phyloP scores from a whole-genome alignment of 2,113 vertebrate genomes.

The Poecilia latipinna region DNA sequence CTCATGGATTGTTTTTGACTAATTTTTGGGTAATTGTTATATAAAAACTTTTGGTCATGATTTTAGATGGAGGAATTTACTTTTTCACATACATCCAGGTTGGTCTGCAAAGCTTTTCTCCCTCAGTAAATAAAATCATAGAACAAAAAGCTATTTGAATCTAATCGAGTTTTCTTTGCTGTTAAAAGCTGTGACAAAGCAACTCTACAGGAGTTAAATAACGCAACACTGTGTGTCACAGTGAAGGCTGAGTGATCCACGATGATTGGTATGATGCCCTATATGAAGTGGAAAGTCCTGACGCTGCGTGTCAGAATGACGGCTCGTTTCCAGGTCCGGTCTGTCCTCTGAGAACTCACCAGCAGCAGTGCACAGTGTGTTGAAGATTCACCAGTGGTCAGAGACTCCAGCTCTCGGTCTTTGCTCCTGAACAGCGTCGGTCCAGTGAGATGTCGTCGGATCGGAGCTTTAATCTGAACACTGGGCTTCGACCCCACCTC shows the following conservation, averaged over 20 bases:
- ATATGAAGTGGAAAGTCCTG: background rate
- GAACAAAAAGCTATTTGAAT: background rate
- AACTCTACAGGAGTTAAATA: background rate
- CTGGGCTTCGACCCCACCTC: slow-evolving; percentile 16
- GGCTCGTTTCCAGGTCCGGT: background rate
- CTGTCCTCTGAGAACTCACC: slow-evolving; percentile 1
- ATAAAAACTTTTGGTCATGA: background rate
- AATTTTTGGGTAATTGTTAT: background rate
- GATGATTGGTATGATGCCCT: background rate
- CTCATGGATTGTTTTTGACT: too few relatives aligned
- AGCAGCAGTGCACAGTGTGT: slow-evolving; percentile 21
- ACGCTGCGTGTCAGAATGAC: background rate
- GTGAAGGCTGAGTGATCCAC: background rate
- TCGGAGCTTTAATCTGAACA: slow-evolving; percentile 3
- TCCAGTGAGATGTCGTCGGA: slow-evolving; percentile 12
- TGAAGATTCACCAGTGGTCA: slow-evolving; percentile 4
- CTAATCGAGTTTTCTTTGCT: background rate
- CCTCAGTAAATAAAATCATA: background rate
- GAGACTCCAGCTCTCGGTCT: slow-evolving; percentile 11
- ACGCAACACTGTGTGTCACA: background rate
- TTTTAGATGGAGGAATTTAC: background rate
- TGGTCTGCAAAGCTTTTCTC: background rate
- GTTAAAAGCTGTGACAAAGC: background rate
- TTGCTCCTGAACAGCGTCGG: slow-evolving; percentile 12
- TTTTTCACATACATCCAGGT: background rate